phyloP scores from a whole-genome alignment of 2,888 invertebrate genomes.

The Ophion slaviceki region DNA sequence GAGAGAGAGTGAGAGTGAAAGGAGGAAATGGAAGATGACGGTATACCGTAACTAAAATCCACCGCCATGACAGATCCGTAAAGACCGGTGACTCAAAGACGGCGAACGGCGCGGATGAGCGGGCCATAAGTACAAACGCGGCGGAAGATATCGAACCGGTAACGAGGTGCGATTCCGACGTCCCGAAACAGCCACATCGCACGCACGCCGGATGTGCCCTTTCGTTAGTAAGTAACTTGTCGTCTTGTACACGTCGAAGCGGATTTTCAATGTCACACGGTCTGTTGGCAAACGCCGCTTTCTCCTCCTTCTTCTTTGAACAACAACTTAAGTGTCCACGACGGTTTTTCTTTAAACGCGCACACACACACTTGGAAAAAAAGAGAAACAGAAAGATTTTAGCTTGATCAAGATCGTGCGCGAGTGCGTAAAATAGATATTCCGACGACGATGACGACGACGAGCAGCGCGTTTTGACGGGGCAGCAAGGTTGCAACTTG shows the following conservation, averaged over 20 bases:
- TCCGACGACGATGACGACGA: no score
- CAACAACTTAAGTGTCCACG: neutral
- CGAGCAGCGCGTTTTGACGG: no score
- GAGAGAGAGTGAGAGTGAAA: neutral
- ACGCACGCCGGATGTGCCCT: conserved; percentile 79
- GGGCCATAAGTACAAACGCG: conserved; percentile 80
- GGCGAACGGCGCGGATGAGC: conserved; percentile 79
- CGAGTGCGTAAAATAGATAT: no score
- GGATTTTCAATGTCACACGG: neutral
- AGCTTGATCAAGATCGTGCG: no score
- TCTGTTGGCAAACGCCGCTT: conserved; percentile 27
- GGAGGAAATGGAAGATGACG: conserved; percentile 62
- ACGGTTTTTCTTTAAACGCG: no score
- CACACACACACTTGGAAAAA: no score
- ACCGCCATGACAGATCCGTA: conserved; percentile 88
- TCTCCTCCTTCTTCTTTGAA: conserved; percentile 21
- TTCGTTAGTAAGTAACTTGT: conserved; percentile 79
- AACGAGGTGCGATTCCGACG: conserved; percentile 81
- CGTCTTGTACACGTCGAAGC: conserved; percentile 17
- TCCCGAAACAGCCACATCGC: conserved; percentile 79
- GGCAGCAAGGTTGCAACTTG: no score
- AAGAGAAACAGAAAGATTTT: no score
- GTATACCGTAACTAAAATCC: conserved; percentile 81
- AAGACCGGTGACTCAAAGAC: conserved; percentile 87
- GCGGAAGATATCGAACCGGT: conserved; percentile 79